Conservation (phyloP, 2,888 invertebrate genomes). For the Venustoraphidia nigricollis region DNA sequence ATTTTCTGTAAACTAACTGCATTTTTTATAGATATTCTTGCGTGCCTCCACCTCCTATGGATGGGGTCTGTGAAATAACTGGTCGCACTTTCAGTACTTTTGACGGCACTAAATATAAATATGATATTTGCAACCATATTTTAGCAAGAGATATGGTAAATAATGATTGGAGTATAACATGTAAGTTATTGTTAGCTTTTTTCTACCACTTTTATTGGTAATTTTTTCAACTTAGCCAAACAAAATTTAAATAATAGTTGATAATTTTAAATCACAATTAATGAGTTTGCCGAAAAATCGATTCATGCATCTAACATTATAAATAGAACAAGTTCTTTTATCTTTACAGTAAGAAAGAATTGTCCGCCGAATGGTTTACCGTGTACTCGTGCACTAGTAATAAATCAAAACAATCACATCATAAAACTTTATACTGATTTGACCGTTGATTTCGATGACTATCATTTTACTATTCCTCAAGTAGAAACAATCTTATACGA, state of each 20-base stretch:
- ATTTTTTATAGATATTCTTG: slow-evolving; percentile 40
- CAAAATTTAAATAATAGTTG: slow-evolving; percentile 3
- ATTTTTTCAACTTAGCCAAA: not conserved
- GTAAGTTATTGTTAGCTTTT: slow-evolving; percentile 29
- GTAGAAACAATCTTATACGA: slow-evolving; percentile 42
- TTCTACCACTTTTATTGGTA: not conserved
- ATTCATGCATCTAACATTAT: not conserved
- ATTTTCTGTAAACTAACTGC: not conserved
- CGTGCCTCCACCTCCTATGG: slow-evolving; percentile 43
- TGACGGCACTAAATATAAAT: slow-evolving; percentile 62
- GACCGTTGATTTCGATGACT: slow-evolving; percentile 51
- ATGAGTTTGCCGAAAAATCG: not conserved
- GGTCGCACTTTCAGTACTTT: slow-evolving; percentile 67
- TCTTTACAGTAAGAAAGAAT: slow-evolving; percentile 41
- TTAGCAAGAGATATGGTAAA: slow-evolving; percentile 51
- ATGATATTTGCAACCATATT: slow-evolving; percentile 68
- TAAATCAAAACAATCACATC: slow-evolving; percentile 41
- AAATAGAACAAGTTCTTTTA: not conserved
- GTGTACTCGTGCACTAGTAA: slow-evolving; percentile 47
- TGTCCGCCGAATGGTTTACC: slow-evolving; percentile 35
- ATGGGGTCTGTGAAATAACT: slow-evolving; percentile 53
- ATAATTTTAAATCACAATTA: not conserved
- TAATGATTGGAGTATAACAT: slow-evolving; percentile 52
- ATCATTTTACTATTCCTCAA: slow-evolving; percentile 41
- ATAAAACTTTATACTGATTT: slow-evolving; percentile 45